Base-by-base conservation (phyloP, 2,113 vertebrate species). In the Pelusios castaneus region DNA sequence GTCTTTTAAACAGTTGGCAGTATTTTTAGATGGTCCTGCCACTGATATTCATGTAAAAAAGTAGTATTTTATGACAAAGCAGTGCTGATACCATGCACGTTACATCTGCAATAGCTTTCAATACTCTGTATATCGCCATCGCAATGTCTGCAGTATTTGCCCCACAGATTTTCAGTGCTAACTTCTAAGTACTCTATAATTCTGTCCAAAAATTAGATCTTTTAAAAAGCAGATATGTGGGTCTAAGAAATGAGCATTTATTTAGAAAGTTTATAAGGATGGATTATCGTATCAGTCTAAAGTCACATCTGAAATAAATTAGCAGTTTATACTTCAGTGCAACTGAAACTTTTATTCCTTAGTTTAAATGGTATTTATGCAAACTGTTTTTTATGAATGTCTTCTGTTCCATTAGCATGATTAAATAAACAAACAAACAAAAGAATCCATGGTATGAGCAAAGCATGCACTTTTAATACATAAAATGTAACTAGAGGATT, bases 251-350 rank as follows among this genome's bases (percentile, higher is more conserved):
- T 82, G 90, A 91, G 45, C 41, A 85, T 97, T 96, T 93, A 88
- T 93, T 87, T 60, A 80, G 79, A 91, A 90, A 81, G 41, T 47
- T 91, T 67, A 24, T 92, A 94, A 89, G 87, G 89, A 95, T n/a
- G 31, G 94, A 92, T 93, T 89, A 94, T 45, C 93, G 22, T 95
- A 97, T 92, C 13, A 56, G 92, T 88, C 90, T 89, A 79, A 93
- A 89, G 49, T 51, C 94, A 95, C 98, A 98, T 97, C 97, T 97
- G 98, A 97, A 97, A 97, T 82, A 78, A 75, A 98, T 98, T 98
- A 98, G 90, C 96, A 97, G 94, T 96, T 98, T 97, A 96, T 97
- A 96, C 92, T 94, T 95, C 91, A 88, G 31, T 85, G 92, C 83
- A 90, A 89, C 89, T 83, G 95, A 96, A 96, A 96, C 93, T 86